Conservation (phyloP, 92 coral and sea anemone species). For the Montipora capitata region DNA sequence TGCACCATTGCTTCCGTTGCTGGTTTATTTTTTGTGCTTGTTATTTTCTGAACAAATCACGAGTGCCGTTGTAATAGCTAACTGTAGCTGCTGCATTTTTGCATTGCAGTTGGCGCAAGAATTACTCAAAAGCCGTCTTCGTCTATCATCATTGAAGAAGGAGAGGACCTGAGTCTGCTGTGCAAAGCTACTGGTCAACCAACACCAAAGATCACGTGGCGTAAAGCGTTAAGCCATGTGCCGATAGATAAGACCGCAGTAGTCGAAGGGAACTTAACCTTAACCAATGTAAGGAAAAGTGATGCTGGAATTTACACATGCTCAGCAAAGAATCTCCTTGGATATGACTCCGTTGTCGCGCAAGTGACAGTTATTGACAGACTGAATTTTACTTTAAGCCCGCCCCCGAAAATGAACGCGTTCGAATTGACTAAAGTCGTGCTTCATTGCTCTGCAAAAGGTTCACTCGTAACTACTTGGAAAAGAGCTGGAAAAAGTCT, state of each 20-base stretch:
- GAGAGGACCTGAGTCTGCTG: constrained; percentile 31
- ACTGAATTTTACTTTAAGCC: constrained; percentile 38
- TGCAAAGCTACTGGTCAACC: constrained; percentile 67
- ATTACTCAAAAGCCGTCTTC: constrained; percentile 26
- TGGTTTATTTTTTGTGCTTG: no score
- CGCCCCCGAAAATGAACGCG: not conserved
- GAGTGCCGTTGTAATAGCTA: not conserved
- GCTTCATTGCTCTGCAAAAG: constrained; percentile 41
- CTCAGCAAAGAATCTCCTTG: constrained; percentile 26
- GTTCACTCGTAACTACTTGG: constrained; percentile 41
- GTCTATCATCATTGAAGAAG: constrained; percentile 61
- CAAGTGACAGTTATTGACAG: constrained; percentile 34
- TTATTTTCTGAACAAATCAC: no score
- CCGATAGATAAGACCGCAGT: constrained; percentile 19
- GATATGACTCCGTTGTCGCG: constrained; percentile 28
- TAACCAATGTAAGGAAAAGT: constrained; percentile 12
- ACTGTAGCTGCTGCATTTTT: not conserved
- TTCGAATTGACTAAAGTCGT: not conserved
- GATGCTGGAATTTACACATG: constrained; percentile 57
- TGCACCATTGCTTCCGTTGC: not conserved
- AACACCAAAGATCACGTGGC: constrained; percentile 49
- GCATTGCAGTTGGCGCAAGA: constrained; percentile 27
- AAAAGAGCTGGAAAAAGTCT: constrained; percentile 11
- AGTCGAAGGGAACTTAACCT: constrained; percentile 18
- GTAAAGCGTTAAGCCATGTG: constrained; percentile 29